Conservation (phyloP, 2,888 invertebrate species). For the Nomada flava region DNA sequence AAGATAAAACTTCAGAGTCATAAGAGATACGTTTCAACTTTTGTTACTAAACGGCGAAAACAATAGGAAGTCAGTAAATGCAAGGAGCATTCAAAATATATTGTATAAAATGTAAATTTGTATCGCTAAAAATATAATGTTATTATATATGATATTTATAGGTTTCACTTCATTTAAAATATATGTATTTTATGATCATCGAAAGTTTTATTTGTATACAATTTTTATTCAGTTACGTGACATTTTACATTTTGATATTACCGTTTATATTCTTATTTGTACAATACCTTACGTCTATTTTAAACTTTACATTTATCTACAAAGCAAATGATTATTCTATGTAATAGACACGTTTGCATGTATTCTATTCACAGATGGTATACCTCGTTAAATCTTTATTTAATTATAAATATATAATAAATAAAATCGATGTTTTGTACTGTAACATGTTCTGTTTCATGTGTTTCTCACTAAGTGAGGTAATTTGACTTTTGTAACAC, state of each 20-base stretch:
- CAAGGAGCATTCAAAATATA: neutral
- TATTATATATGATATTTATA: conserved; percentile 2
- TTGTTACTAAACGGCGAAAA: neutral
- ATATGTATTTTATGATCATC: conserved; percentile 12
- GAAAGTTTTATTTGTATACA: conserved; percentile 48
- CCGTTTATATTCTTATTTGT: conserved; percentile 45
- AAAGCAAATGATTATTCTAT: conserved; percentile 60
- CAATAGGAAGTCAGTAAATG: neutral
- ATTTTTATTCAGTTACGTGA: conserved; percentile 41
- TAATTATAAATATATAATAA: conserved; percentile 46
- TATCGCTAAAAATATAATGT: conserved; percentile 19
- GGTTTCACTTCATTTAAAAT: neutral
- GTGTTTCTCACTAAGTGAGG: conserved; percentile 4
- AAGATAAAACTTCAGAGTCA: conserved; percentile 51
- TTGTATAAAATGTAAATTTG: conserved; percentile 15
- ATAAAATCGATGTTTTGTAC: conserved; percentile 31
- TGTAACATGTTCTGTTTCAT: conserved; percentile 28
- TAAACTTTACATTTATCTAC: conserved; percentile 62
- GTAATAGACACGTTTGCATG: conserved; percentile 44
- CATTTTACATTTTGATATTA: conserved; percentile 39
- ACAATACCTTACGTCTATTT: conserved; percentile 56
- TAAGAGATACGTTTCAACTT: conserved; percentile 3
- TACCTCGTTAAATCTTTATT: conserved; percentile 36
- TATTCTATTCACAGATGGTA: conserved; percentile 48
- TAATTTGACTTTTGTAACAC: conserved; percentile 26